Conservation (phyloP, 2,113 vertebrate genomes). For the Cathartes aura region DNA sequence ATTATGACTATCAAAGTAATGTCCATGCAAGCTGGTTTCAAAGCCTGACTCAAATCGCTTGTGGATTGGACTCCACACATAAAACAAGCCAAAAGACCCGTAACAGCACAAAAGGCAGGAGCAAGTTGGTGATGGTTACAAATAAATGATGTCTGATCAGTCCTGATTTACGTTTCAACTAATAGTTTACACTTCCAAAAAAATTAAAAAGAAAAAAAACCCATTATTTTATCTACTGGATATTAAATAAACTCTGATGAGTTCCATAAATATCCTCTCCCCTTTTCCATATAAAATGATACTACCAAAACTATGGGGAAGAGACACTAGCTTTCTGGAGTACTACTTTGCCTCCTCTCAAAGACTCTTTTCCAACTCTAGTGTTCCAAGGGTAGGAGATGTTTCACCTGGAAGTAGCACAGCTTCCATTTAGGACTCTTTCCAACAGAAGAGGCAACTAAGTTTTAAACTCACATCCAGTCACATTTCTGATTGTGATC, state of each 20-base stretch:
- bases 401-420: neutral
- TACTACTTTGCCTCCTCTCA: neutral
- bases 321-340: neutral
- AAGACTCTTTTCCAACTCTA: neutral
- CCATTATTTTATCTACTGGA: neutral
- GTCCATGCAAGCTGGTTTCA: neutral
- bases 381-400: neutral
- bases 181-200: neutral
- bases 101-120: neutral
- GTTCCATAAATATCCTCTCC: neutral
- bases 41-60: neutral
- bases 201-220: accelerated
- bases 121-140: neutral
- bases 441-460: neutral
- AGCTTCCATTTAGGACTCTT: neutral
- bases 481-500: neutral
- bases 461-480: neutral
- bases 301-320: accelerated
- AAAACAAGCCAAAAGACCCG: neutral
- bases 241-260: neutral
- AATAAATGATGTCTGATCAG: neutral
- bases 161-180: neutral
- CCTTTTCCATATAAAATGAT: neutral
- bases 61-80: neutral
- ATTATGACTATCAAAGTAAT: neutral